These are phyloP conservation scores for Siphonodentalium dalli DNA, from an alignment of 2,888 invertebrate genomes.

Conservation along the genomic window DNA sequence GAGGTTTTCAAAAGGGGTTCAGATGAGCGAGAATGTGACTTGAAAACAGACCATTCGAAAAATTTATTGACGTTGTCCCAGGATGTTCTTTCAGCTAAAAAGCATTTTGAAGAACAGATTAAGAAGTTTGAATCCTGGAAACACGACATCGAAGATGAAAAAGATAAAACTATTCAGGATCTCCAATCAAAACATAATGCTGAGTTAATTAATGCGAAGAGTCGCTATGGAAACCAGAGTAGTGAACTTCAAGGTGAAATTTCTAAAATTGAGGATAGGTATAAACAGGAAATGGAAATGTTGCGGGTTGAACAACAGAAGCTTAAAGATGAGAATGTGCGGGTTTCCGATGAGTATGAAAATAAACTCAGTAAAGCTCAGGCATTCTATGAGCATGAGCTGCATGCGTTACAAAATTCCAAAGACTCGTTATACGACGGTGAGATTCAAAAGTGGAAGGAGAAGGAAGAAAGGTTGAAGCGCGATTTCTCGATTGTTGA, in stretches of 20 bases:
- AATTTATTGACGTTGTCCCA: slow-evolving; percentile 54
- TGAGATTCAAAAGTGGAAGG: slow-evolving; percentile 37
- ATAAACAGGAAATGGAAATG: slow-evolving; percentile 41
- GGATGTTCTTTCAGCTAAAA: slow-evolving; percentile 55
- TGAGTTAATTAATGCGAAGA: slow-evolving; percentile 50
- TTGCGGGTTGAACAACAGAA: slow-evolving; percentile 39
- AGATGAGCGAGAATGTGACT: slow-evolving; percentile 44
- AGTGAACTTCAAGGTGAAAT: slow-evolving; percentile 48
- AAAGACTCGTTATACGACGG: slow-evolving; percentile 41
- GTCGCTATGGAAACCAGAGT: slow-evolving; percentile 40
- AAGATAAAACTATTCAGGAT: slow-evolving; percentile 46
- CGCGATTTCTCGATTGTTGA: slow-evolving; percentile 51
- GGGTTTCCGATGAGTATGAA: slow-evolving; percentile 55
- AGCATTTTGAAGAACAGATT: slow-evolving; percentile 56
- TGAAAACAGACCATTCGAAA: slow-evolving; percentile 51
- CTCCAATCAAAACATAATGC: slow-evolving; percentile 43
- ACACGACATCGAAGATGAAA: slow-evolving; percentile 45
- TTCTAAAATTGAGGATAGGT: slow-evolving; percentile 48
- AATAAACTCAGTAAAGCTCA: slow-evolving; percentile 58
- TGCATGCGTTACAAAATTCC: slow-evolving; percentile 47
- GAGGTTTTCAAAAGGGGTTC: slow-evolving; percentile 46
- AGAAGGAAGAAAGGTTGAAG: slow-evolving; percentile 51
- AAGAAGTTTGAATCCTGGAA: slow-evolving; percentile 47
- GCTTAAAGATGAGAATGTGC: slow-evolving; percentile 42
- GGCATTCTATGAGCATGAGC: slow-evolving; percentile 61